These are phyloP conservation scores for Larimichthys polyactis DNA, from an alignment of 2,113 vertebrate species.

Conservation along the genomic window DNA sequence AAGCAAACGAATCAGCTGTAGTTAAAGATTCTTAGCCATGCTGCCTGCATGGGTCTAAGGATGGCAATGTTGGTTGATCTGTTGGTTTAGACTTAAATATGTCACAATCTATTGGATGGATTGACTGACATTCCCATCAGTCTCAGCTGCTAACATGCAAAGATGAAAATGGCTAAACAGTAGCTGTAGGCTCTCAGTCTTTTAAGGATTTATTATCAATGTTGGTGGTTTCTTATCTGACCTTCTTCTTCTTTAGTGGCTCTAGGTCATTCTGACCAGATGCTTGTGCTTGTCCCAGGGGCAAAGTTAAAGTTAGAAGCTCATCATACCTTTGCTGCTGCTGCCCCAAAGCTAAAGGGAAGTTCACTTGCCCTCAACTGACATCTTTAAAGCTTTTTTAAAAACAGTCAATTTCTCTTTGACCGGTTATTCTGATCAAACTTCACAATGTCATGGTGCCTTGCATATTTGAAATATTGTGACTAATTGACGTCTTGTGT, in stretches of 20 bases:
- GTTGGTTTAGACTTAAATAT: background rate
- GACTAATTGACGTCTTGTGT: background rate
- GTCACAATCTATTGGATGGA: background rate
- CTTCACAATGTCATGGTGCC: background rate
- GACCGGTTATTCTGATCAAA: background rate
- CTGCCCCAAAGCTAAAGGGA: background rate
- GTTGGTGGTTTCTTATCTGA: conserved; percentile 11
- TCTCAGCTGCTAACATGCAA: background rate
- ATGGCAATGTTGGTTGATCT: background rate
- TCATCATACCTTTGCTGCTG: conserved; percentile 8
- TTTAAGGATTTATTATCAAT: conserved; percentile 19
- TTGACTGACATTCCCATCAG: background rate
- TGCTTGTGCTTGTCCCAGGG: conserved; percentile 17
- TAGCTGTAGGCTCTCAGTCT: background rate
- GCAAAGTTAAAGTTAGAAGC: conserved; percentile 7
- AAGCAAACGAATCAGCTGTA: background rate
- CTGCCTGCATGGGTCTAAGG: background rate
- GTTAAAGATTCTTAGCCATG: background rate
- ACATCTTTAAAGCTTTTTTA: background rate
- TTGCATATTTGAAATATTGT: background rate
- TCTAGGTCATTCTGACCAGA: background rate
- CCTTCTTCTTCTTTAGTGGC: background rate
- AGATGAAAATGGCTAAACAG: background rate
- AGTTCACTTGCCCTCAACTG: background rate
- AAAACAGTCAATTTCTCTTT: background rate